A percentile compares a stretch with the other conserved stretches of the same genome.
Evolutionary conservation across 37 sponge, comb jelly and placozoan genomes (phyloP).

Genomic region (Mnemiopsis leidyi): DNA sequence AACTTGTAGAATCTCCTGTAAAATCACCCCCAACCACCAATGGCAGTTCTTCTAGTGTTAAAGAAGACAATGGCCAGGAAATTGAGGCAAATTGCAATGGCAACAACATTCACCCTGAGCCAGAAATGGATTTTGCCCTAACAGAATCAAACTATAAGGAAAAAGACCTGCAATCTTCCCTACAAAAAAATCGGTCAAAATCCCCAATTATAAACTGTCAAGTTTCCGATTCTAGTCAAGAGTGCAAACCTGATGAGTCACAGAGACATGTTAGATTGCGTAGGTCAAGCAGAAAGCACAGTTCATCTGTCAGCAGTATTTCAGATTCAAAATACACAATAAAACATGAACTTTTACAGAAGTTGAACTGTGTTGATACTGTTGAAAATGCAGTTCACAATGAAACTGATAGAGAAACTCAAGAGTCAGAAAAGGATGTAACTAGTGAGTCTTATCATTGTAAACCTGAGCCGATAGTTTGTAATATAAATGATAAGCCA

Average conservation of each 20-base stretch:
- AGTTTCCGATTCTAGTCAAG: not conserved
- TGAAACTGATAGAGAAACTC: not conserved
- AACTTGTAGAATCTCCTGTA: not conserved
- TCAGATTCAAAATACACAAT: slow-evolving; percentile 56
- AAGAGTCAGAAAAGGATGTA: not conserved
- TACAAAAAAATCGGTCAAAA: not conserved
- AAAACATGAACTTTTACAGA: not conserved
- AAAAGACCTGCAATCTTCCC: not conserved
- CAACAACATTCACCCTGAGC: not conserved
- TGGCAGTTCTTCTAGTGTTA: not conserved
- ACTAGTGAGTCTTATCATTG: not conserved
- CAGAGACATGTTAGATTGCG: slow-evolving; percentile 38
- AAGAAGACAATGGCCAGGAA: not conserved
- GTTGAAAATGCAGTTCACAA: not conserved
- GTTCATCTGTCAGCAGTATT: slow-evolving; percentile 58
- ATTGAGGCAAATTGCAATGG: not conserved
- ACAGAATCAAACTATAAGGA: not conserved
- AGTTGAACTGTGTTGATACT: not conserved
- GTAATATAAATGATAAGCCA: not conserved
- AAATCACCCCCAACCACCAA: not conserved
- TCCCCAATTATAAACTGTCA: not conserved
- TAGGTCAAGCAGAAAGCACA: slow-evolving; percentile 24
- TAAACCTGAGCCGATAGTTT: not conserved
- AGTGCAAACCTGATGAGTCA: not conserved
- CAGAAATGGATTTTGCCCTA: not conserved